Base-by-base conservation (phyloP, 1,140 invertebrate species). In the Samia ricini region DNA sequence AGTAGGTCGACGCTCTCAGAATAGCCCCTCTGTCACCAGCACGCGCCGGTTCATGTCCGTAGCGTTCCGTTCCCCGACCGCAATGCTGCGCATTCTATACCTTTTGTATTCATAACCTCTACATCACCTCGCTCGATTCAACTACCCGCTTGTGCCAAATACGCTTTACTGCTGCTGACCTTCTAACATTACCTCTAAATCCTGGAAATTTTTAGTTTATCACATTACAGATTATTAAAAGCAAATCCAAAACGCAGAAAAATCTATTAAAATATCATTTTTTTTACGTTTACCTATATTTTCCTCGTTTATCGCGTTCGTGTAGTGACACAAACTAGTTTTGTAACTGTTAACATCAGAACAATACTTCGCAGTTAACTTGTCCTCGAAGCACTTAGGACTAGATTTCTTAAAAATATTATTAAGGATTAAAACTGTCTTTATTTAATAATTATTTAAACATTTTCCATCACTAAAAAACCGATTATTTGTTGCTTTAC, bases 21-120 rank as follows among this genome's bases (percentile, higher is more conserved):
- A 73, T 76, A 73, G 57, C 33, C 36, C 50, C 66, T 68, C 52
- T 42, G 42, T 20, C 21, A 26, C 29, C 57, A 56, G 60, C 63
- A 63, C 36, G 59, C 64, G 63, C 61, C 59, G 66, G 68, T 71
- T 74, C 61, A 69, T 63, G 70, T 68, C 69, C 65, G 67, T 48
- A 58, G 65, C 66, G 74, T 74, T 72, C 74, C 68, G 74, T 69
- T 72, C 62, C 63, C 57, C 80, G 80, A 74, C 78, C 76, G 78
- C 73, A 72, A 75, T 76, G 69, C 72, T 65, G 69, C 15, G 60
- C 63, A 74, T 74, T 78, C 72, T 74, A 76, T 75, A 78, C 72
- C 74, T 79, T 79, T 83, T 83, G 76, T 82, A 72, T 81, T 75
- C 68, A 71, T 83, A 85, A 85, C 79, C 83, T 85, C 79, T 69